Percentiles rank a stretch among this genome's conserved stretches.
Evolutionary conservation across 2,797 vertebrate species (phyloP).

Genomic region (Macropus fuliginosus): DNA sequence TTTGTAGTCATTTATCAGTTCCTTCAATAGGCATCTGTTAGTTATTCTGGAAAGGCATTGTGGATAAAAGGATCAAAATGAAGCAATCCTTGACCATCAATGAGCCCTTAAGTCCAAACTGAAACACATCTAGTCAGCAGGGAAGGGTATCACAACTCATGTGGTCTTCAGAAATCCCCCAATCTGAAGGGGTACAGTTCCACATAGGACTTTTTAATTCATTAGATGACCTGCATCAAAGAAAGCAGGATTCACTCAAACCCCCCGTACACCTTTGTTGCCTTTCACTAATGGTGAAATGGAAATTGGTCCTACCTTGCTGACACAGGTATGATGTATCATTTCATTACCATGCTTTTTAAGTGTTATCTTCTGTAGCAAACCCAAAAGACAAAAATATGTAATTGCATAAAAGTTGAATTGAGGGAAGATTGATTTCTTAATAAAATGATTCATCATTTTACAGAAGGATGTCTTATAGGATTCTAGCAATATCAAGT

Average conservation of each 20-base stretch:
- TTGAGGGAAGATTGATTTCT: too few species aligned
- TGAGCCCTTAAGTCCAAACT: background rate
- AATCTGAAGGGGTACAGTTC: background rate
- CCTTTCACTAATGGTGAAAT: too few species aligned
- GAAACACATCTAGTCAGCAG: background rate
- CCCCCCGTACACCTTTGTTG: too few species aligned
- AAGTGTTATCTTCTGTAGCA: too few species aligned
- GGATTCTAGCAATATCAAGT: too few species aligned
- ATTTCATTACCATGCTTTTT: too few species aligned
- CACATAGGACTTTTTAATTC: background rate
- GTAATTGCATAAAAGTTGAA: too few species aligned
- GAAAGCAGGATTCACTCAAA: background rate
- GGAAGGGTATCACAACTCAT: background rate
- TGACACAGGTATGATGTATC: too few species aligned
- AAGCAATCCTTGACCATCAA: background rate
- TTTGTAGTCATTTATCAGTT: background rate
- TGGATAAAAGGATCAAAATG: background rate
- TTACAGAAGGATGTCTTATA: too few species aligned
- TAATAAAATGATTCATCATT: too few species aligned
- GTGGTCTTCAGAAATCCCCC: background rate
- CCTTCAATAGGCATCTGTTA: background rate
- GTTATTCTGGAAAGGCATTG: background rate
- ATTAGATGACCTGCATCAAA: background rate
- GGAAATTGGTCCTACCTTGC: too few species aligned
- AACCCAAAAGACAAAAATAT: too few species aligned